phyloP scores from a whole-genome alignment of 2,888 invertebrate genomes.

The Noctua pronuba region DNA sequence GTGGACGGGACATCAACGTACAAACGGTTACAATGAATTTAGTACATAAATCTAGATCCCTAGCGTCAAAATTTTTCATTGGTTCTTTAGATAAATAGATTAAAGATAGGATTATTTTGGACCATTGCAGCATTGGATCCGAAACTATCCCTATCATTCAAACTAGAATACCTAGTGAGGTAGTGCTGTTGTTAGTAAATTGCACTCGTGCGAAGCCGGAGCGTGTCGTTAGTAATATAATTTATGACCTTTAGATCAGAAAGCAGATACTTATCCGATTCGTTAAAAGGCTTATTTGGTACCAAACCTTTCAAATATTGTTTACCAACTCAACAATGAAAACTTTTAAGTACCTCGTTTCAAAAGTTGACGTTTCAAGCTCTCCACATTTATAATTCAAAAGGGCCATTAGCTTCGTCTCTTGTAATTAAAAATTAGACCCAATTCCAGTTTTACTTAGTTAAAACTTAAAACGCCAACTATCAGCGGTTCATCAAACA shows the following conservation, averaged over 20 bases:
- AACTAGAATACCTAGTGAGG: too few species aligned
- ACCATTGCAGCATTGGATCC: too few species aligned
- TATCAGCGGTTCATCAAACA: constrained; percentile 65
- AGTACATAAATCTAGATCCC: not conserved
- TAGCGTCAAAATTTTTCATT: not conserved
- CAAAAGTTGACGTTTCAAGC: constrained; percentile 17
- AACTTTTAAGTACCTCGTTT: constrained; percentile 20
- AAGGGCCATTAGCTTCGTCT: constrained; percentile 23
- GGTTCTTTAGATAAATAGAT: too few species aligned
- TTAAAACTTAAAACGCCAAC: constrained; percentile 48
- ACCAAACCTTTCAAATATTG: constrained; percentile 1
- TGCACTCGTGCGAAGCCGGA: too few species aligned
- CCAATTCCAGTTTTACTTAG: constrained; percentile 13
- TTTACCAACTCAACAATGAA: constrained; percentile 15
- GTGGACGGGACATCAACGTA: not conserved
- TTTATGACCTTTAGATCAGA: not conserved
- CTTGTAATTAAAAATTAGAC: constrained; percentile 24
- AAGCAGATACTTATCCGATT: constrained; percentile 5
- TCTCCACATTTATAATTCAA: constrained; percentile 19
- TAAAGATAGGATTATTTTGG: too few species aligned
- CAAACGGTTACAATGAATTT: not conserved
- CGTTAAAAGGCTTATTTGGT: constrained; percentile 21
- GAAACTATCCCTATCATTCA: too few species aligned
- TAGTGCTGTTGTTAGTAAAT: too few species aligned
- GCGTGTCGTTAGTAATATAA: not conserved